phyloP scores from a whole-genome alignment of 2,888 invertebrate genomes.

The Troides helena region DNA sequence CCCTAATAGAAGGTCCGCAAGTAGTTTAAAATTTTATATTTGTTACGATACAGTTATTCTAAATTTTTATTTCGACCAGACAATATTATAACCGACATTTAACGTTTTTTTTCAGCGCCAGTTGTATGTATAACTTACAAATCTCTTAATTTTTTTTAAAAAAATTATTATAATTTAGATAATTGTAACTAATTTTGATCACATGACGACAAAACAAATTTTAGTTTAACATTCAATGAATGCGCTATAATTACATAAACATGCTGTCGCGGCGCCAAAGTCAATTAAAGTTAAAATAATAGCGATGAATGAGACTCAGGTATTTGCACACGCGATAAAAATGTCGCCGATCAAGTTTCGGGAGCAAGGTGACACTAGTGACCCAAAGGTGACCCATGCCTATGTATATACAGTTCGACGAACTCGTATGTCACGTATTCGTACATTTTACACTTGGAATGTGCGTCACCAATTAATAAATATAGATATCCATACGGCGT shows the following conservation, averaged over 20 bases:
- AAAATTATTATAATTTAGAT: too few species aligned
- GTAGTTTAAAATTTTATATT: too few species aligned
- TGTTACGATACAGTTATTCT: too few species aligned
- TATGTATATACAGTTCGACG: conserved; percentile 56
- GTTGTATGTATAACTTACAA: too few species aligned
- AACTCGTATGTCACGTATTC: conserved; percentile 43
- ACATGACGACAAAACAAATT: too few species aligned
- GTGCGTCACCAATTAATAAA: conserved; percentile 23
- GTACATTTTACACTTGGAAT: conserved; percentile 18
- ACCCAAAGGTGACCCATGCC: conserved; percentile 71
- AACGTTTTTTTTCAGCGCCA: too few species aligned
- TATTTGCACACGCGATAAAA: conserved; percentile 55
- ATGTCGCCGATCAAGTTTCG: conserved; percentile 70
- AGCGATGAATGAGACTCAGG: conserved; percentile 61
- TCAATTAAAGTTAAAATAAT: conserved; percentile 36
- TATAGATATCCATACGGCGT: neutral
- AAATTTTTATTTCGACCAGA: too few species aligned
- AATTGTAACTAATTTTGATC: too few species aligned
- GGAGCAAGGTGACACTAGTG: conserved; percentile 74
- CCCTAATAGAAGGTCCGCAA: too few species aligned
- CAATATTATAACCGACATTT: too few species aligned
- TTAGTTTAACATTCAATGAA: neutral
- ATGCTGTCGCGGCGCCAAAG: conserved; percentile 2
- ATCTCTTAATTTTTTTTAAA: too few species aligned
- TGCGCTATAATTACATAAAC: conserved; percentile 3